Evolutionary conservation across 2,113 vertebrate species (phyloP).

Genomic region (Hystrix brachyura): DNA sequence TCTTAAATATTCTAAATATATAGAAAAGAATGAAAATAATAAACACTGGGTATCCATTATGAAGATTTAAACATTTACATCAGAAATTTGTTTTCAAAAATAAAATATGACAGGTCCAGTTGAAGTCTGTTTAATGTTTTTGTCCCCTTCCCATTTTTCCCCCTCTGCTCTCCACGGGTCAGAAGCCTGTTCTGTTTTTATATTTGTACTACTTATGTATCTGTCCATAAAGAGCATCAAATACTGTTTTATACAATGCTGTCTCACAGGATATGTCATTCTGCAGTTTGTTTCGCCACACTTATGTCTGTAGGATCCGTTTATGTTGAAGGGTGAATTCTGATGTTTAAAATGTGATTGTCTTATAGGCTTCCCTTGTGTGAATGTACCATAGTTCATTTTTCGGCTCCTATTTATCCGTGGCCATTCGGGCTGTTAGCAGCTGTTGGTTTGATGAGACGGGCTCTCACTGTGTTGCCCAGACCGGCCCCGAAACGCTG

Average conservation of each 20-base stretch:
- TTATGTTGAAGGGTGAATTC: neutral
- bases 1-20: neutral
- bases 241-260: neutral
- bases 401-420: neutral
- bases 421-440: neutral
- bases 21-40: neutral
- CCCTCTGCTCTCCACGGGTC: neutral
- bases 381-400: neutral
- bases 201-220: neutral
- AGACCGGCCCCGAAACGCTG: neutral
- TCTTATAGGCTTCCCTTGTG: neutral
- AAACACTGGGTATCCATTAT: neutral
- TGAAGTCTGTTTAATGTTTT: neutral
- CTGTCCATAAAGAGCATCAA: neutral
- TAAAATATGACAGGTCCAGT: neutral
- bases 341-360: neutral
- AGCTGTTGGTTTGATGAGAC: neutral
- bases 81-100: constrained; percentile 32
- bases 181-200: neutral
- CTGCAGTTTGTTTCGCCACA: neutral
- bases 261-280: neutral
- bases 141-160: neutral
- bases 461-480: neutral
- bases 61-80: neutral
- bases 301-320: neutral